A percentile compares a stretch with the other conserved stretches of the same genome.
These are phyloP conservation scores for Mustela nigripes DNA, from an alignment of 2,113 vertebrate genomes.

Conservation along the genomic window DNA sequence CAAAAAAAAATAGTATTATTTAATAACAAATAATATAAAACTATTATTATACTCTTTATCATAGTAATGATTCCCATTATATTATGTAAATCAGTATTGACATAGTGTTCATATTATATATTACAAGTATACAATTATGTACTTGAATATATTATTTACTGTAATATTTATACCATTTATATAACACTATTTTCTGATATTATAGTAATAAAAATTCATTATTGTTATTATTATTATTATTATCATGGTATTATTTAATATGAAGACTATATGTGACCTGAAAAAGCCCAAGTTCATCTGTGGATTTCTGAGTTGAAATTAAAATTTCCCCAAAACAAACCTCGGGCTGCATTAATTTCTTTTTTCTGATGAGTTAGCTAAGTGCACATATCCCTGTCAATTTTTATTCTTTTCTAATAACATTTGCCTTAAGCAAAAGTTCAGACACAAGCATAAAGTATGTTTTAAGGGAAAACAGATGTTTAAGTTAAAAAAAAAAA, in stretches of 20 bases:
- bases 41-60: neutral
- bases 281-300: neutral
- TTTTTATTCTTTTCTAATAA: constrained; percentile 41
- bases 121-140: neutral
- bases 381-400: neutral
- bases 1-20: neutral
- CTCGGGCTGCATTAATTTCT: neutral
- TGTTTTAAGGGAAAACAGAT: constrained; percentile 50
- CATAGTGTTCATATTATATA: neutral
- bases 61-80: neutral
- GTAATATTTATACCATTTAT: neutral
- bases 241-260: neutral
- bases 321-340: neutral
- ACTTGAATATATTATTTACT: neutral
- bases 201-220: neutral
- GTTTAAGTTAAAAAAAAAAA: neutral
- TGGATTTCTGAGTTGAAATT: neutral
- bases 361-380: neutral
- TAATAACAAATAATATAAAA: neutral
- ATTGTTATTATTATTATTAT: neutral
- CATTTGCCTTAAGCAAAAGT: constrained; percentile 26
- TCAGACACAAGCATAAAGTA: constrained; percentile 33
- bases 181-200: neutral
- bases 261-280: neutral
- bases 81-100: neutral